Conservation (phyloP, 1,140 invertebrate genomes). For the Aleiodes sp. region DNA sequence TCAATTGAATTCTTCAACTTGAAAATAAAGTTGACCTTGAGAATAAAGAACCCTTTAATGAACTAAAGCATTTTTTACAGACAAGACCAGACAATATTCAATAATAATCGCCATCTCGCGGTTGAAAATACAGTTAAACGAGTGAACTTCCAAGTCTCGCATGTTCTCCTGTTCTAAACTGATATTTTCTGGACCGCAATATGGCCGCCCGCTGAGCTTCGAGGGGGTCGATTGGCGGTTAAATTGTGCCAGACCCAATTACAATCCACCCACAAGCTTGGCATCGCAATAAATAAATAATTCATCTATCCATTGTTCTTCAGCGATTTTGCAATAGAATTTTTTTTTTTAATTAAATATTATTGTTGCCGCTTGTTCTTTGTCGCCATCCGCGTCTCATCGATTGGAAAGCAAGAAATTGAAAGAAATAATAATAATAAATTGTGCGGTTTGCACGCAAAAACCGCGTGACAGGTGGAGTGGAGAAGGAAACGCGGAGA, state of each 20-base stretch:
- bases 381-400: not conserved
- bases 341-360: not conserved
- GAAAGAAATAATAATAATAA: not conserved
- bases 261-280: not conserved
- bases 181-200: constrained; percentile 38
- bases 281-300: not conserved
- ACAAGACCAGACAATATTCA: too few relatives aligned
- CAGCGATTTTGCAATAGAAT: not conserved
- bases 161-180: constrained; percentile 31
- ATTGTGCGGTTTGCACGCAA: not conserved
- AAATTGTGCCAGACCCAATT: constrained; percentile 15
- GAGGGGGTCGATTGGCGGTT: constrained; percentile 24
- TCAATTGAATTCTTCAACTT: too few relatives aligned
- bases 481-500: not conserved
- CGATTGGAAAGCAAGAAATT: constrained; percentile 5
- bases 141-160: not conserved
- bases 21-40: too few relatives aligned
- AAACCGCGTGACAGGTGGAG: constrained; percentile 8
- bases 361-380: not conserved
- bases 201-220: constrained; percentile 31
- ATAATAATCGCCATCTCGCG: too few relatives aligned
- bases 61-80: too few relatives aligned
- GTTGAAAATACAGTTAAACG: not conserved
- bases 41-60: too few relatives aligned
- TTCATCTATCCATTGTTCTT: not conserved